Percentiles rank a stretch among this genome's conserved stretches.
Conservation (phyloP, 2,113 vertebrate genomes). For the Erythrocercus mccallii region DNA sequence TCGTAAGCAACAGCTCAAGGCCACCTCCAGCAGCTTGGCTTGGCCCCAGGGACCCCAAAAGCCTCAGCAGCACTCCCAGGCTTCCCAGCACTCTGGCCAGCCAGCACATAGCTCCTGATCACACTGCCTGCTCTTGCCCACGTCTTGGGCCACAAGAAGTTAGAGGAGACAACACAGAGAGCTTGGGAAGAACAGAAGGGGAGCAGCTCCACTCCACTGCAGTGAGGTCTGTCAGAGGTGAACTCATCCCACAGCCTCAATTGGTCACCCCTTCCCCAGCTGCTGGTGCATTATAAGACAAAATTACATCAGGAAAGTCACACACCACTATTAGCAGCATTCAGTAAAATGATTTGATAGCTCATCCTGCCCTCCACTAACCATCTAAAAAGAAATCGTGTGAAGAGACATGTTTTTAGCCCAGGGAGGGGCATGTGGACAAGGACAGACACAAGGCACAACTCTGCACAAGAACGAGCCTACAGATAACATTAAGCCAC, state of each 20-base stretch:
- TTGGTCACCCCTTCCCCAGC: fast-evolving
- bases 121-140: not conserved
- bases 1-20: fast-evolving
- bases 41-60: not conserved
- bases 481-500: not conserved
- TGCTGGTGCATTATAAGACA: not conserved
- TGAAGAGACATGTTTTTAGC: not conserved
- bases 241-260: not conserved
- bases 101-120: fast-evolving
- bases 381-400: not conserved
- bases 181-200: not conserved
- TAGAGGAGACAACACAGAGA: not conserved
- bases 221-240: not conserved
- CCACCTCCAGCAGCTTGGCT: not conserved
- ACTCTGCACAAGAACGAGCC: fast-evolving
- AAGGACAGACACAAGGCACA: not conserved
- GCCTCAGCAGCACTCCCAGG: fast-evolving
- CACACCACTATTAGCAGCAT: not conserved
- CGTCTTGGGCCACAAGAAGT: not conserved
- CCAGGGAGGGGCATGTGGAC: not conserved
- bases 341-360: not conserved
- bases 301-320: not conserved
- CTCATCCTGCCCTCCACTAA: not conserved
- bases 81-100: not conserved
- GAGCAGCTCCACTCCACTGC: not conserved